These are phyloP conservation scores for Tachina fera DNA, from an alignment of 2,888 invertebrate genomes.

Conservation along the genomic window DNA sequence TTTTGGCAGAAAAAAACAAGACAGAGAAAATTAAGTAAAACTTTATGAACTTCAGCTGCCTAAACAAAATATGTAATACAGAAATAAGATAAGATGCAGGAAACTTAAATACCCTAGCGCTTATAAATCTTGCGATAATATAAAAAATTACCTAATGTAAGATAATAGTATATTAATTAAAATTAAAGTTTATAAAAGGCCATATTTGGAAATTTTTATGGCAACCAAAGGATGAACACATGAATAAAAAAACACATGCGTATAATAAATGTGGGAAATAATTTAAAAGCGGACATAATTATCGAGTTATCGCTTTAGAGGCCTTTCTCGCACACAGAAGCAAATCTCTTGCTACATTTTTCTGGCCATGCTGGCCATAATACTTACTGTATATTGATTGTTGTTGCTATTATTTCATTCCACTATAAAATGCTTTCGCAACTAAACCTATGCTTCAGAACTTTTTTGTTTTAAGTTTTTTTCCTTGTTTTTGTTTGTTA, in stretches of 20 bases:
- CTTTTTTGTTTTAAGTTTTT: slow-evolving; percentile 72
- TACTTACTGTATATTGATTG: slow-evolving; percentile 9
- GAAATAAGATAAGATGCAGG: slow-evolving; percentile 23
- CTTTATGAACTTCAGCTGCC: slow-evolving; percentile 62
- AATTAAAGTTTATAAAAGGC: slow-evolving; percentile 16
- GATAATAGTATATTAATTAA: not conserved
- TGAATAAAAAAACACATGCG: slow-evolving; percentile 29
- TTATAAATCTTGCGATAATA: not conserved
- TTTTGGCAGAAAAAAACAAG: slow-evolving; percentile 34
- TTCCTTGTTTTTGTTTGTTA: slow-evolving; percentile 10
- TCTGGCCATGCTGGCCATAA: slow-evolving; percentile 28
- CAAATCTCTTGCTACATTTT: slow-evolving; percentile 8
- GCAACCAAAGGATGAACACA: not conserved
- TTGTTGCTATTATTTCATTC: slow-evolving; percentile 36
- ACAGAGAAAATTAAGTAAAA: slow-evolving; percentile 32
- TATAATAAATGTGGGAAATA: slow-evolving; percentile 83
- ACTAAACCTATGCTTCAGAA: slow-evolving; percentile 76
- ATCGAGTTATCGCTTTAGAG: slow-evolving; percentile 83
- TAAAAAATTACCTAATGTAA: slow-evolving; percentile 28
- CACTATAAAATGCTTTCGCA: slow-evolving; percentile 67
- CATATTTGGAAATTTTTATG: slow-evolving; percentile 4
- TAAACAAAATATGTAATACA: slow-evolving; percentile 42
- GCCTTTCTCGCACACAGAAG: slow-evolving; percentile 6
- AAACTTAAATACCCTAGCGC: slow-evolving; percentile 3
- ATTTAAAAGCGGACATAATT: slow-evolving; percentile 83